phyloP scores from a whole-genome alignment of 2,113 vertebrate genomes.

The Hippolais icterina region DNA sequence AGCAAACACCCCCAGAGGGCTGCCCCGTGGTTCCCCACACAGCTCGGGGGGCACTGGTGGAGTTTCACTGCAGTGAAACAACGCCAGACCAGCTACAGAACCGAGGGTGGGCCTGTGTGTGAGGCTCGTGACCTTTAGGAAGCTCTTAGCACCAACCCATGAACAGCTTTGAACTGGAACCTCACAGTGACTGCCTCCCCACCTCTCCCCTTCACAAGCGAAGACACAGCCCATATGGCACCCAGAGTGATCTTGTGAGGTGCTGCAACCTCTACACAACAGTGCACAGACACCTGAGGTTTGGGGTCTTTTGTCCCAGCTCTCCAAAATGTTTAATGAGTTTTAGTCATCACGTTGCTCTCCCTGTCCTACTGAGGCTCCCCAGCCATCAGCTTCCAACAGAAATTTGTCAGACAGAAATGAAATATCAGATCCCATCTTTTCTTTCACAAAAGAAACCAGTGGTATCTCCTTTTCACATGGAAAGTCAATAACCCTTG shows the following conservation, averaged over 20 bases:
- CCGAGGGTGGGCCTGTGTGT: background rate
- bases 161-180: background rate
- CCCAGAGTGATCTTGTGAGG: background rate
- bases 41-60: background rate
- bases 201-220: background rate
- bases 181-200: background rate
- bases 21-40: background rate
- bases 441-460: background rate
- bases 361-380: background rate
- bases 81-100: fast-evolving
- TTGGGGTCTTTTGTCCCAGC: background rate
- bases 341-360: background rate
- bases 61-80: background rate
- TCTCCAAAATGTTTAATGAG: background rate
- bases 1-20: background rate
- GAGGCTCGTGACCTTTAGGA: background rate
- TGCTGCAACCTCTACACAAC: background rate
- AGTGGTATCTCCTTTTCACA: background rate
- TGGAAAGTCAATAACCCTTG: background rate
- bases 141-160: background rate
- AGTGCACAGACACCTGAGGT: background rate
- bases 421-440: background rate
- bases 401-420: background rate
- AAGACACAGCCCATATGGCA: background rate
- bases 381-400: background rate